These are phyloP conservation scores for Microplitis manilae DNA, from an alignment of 2,888 invertebrate genomes.

Conservation along the genomic window DNA sequence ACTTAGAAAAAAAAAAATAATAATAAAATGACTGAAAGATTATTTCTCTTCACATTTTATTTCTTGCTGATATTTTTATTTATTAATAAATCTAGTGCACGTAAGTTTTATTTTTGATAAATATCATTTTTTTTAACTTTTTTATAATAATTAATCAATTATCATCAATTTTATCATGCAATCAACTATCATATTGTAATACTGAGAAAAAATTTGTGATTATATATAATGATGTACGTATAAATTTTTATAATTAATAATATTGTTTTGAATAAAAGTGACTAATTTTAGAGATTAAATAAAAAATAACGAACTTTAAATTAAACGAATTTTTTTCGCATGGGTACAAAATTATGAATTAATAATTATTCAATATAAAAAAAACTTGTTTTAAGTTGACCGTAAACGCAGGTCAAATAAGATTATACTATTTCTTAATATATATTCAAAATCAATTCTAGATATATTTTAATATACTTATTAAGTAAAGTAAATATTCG, in stretches of 20 bases:
- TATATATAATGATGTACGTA: too few relatives aligned
- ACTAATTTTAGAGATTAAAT: background rate
- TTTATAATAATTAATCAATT: too few relatives aligned
- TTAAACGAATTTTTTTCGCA: background rate
- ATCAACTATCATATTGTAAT: too few relatives aligned
- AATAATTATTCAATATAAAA: background rate
- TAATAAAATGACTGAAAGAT: slow-evolving; percentile 30
- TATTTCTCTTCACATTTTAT: slow-evolving; percentile 9
- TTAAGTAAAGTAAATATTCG: background rate
- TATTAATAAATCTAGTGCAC: slow-evolving; percentile 44
- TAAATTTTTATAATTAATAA: background rate
- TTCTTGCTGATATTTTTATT: slow-evolving; percentile 26
- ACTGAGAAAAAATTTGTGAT: too few relatives aligned
- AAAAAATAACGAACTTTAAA: background rate
- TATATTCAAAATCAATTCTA: background rate
- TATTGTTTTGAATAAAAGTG: background rate
- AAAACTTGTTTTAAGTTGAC: background rate
- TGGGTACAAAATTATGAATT: background rate
- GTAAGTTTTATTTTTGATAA: slow-evolving; percentile 51
- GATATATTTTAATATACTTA: background rate
- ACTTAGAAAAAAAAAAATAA: background rate
- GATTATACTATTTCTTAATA: background rate
- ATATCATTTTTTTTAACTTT: background rate
- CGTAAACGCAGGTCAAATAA: background rate
- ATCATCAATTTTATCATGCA: too few relatives aligned